Percentiles rank a stretch among this genome's conserved stretches.
These are phyloP conservation scores for Tetraodon nigroviridis DNA, from an alignment of 2,113 vertebrate species.

Conservation along the genomic window DNA sequence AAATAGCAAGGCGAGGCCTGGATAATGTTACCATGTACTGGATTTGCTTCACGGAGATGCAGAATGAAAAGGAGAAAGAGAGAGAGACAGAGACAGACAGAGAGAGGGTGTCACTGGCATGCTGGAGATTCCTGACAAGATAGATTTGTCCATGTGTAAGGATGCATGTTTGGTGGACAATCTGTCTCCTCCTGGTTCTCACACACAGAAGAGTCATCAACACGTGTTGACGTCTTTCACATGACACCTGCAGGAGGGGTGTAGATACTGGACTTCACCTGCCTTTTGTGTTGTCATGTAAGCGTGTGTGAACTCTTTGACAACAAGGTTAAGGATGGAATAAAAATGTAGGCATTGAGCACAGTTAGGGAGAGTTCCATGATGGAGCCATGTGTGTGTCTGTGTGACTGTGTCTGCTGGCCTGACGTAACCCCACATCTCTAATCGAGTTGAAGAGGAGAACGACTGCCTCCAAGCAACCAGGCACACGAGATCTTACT, in stretches of 20 bases:
- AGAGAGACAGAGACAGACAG: conserved; percentile 19
- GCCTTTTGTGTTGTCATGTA: background rate
- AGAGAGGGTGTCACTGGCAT: conserved; percentile 56
- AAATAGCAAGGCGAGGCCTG: conserved; percentile 69
- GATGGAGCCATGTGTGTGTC: conserved; percentile 56
- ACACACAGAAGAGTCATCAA: background rate
- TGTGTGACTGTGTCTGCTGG: conserved; percentile 27
- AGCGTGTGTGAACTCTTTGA: conserved; percentile 28
- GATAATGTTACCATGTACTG: conserved; percentile 75
- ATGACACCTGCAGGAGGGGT: conserved; percentile 27
- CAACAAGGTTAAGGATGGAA: conserved; percentile 63
- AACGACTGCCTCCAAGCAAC: conserved; percentile 7
- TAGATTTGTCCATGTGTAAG: conserved; percentile 63
- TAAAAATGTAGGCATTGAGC: conserved; percentile 62
- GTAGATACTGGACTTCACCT: conserved; percentile 1
- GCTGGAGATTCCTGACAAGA: conserved; percentile 54
- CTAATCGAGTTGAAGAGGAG: background rate
- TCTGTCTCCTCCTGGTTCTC: conserved; percentile 42
- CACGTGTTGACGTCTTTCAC: conserved; percentile 11
- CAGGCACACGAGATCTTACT: conserved; percentile 1
- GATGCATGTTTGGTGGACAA: conserved; percentile 63
- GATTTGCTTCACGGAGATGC: conserved; percentile 73
- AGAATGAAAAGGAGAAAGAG: conserved; percentile 20
- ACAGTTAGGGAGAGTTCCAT: conserved; percentile 55
- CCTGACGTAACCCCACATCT: background rate